These are phyloP conservation scores for Frankliniella intonsa DNA, from an alignment of 2,888 invertebrate species.

Conservation along the genomic window DNA sequence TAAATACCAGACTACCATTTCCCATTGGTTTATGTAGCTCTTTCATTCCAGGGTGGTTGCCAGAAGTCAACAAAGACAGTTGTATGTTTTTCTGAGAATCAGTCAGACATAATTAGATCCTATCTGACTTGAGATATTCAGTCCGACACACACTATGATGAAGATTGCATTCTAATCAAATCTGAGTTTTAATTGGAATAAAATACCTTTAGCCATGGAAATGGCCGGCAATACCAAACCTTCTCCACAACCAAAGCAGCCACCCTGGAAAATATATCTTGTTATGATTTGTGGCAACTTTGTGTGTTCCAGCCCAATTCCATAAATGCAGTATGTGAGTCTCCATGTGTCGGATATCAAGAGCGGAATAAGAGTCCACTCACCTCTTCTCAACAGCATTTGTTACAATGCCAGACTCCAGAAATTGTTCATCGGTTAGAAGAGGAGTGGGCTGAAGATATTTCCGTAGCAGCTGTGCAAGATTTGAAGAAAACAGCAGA, in stretches of 20 bases:
- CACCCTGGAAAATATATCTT: neutral
- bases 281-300: neutral
- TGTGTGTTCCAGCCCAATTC: neutral
- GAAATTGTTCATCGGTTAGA: neutral
- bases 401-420: too few relatives aligned
- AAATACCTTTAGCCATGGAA: too few relatives aligned
- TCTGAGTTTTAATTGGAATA: too few relatives aligned
- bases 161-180: neutral
- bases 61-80: neutral
- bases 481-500: too few relatives aligned
- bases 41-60: constrained; percentile 13
- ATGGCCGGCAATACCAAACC: neutral
- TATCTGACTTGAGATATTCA: neutral
- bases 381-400: neutral
- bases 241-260: neutral
- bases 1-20: neutral
- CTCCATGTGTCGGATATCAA: neutral
- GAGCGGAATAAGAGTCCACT: neutral
- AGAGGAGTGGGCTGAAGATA: neutral
- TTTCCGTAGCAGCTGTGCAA: too few relatives aligned
- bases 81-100: neutral
- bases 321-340: neutral
- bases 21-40: neutral
- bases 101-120: neutral
- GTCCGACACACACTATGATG: neutral